Base-by-base conservation (phyloP, 2,797 vertebrate species). In the Columba guinea region DNA sequence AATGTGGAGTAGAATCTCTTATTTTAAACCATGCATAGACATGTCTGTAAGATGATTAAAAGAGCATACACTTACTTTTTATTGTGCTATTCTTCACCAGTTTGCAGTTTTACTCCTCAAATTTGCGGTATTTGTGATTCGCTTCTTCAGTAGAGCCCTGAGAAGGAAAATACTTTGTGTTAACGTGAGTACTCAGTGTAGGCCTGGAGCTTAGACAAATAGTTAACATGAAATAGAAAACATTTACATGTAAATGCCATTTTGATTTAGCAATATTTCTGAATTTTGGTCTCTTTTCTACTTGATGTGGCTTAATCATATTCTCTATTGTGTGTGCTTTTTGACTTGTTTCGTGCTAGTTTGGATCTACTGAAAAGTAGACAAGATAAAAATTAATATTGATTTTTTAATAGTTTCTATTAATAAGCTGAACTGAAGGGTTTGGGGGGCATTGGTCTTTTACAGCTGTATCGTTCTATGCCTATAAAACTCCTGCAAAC, bases 401-500 rank as follows among this genome's bases (percentile, higher is more conserved):
- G 69, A 44, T 41, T 41, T 41, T 41, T 82, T 56, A 28, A 28
- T 69, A 46, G 34, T 60, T 79, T 77, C 48, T 87, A 24, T 82
- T 68, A 89, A 84, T 93, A 93, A 88, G 80, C 39, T 11, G 32
- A 75, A 73, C 28, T 60, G 71, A 68, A 88, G 71, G 63, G 32
- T 48, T 24, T 10, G 17, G 51, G 35, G 27, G 44, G 9, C 28
- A 56, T 55, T 97, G 96, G 74, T 96, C 95, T 97, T 84, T 62
- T 79, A 92, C 81, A 95, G 92, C 95, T 95, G 89, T 95, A 67
- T 88, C 55, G 88, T 93, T 95, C 67, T 26, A 19, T 70, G 73
- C 69, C 95, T 91, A 85, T 94, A 93, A 85, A 94, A 96, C 93
- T 96, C 84, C 94, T 94, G 87, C 63, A 84, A 88, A 75, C 70